Percentiles rank a stretch among this genome's conserved stretches.
These are phyloP conservation scores for Gastrophysa polygoni DNA, from an alignment of 2,888 invertebrate species.

Conservation along the genomic window DNA sequence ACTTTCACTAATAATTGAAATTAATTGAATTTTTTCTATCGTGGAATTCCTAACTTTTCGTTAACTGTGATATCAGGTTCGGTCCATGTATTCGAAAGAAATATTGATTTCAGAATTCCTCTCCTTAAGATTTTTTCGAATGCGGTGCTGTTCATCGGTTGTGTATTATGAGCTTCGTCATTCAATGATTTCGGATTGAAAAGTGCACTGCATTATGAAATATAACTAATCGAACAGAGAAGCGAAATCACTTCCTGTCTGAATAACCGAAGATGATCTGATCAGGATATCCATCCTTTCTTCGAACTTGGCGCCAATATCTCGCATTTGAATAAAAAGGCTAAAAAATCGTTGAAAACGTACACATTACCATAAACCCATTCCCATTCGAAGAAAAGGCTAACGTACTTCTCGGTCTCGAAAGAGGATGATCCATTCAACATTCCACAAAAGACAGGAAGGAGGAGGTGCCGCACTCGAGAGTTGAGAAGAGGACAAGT, in stretches of 20 bases:
- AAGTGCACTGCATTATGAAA: too few species aligned
- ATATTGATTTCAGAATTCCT: too few species aligned
- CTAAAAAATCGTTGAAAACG: conserved; percentile 46
- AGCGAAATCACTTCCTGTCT: neutral
- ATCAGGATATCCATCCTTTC: neutral
- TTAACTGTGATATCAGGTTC: too few species aligned
- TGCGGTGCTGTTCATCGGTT: too few species aligned
- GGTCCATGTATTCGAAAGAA: too few species aligned
- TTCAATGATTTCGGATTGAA: neutral
- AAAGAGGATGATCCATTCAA: conserved; percentile 17
- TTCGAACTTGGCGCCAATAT: conserved; percentile 14
- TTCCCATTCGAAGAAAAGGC: conserved; percentile 44
- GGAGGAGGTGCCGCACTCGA: conserved; percentile 48
- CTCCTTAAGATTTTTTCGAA: too few species aligned
- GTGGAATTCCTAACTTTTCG: too few species aligned
- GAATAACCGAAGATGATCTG: neutral
- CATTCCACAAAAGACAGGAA: conserved; percentile 50
- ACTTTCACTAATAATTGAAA: too few species aligned
- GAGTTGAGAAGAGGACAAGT: conserved; percentile 52
- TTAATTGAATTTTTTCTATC: too few species aligned
- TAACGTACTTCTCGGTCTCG: conserved; percentile 47
- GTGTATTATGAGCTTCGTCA: neutral
- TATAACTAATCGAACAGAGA: too few species aligned
- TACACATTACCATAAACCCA: conserved; percentile 45
- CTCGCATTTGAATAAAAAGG: conserved; percentile 34